phyloP scores from a whole-genome alignment of 2,797 vertebrate species.

The Ctenosaura bakeri region DNA sequence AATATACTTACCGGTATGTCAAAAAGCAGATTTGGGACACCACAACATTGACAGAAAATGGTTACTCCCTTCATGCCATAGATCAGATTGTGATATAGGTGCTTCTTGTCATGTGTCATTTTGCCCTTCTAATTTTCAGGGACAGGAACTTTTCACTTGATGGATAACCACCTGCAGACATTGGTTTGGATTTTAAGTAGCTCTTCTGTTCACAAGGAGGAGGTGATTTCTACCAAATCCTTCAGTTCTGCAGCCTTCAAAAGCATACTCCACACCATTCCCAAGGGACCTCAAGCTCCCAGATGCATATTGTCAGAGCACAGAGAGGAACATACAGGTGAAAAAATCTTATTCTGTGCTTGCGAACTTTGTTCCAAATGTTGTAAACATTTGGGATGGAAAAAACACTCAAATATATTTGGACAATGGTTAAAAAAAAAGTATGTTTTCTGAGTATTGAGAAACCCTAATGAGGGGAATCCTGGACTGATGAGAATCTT shows the following conservation, averaged over 20 bases:
- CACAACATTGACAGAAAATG: neutral
- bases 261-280: neutral
- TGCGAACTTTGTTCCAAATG: neutral
- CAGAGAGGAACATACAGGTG: neutral
- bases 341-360: neutral
- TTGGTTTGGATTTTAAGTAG: neutral
- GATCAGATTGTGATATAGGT: neutral
- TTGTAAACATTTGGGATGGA: neutral
- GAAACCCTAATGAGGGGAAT: too few species aligned
- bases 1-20: neutral
- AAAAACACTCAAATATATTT: too few species aligned
- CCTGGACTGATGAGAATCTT: too few species aligned
- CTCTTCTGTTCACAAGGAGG: neutral
- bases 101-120: too few species aligned
- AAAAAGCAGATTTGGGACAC: neutral
- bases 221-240: neutral
- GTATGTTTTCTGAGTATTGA: too few species aligned
- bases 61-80: neutral
- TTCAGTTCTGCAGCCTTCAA: neutral
- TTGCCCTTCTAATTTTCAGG: neutral
- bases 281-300: neutral
- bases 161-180: too few species aligned
- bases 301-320: neutral
- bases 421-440: too few species aligned
- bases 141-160: neutral